Percentiles rank a stretch among this genome's conserved stretches.
phyloP scores from a whole-genome alignment of 92 coral and sea anemone species.

The Epizoanthus scotinus region DNA sequence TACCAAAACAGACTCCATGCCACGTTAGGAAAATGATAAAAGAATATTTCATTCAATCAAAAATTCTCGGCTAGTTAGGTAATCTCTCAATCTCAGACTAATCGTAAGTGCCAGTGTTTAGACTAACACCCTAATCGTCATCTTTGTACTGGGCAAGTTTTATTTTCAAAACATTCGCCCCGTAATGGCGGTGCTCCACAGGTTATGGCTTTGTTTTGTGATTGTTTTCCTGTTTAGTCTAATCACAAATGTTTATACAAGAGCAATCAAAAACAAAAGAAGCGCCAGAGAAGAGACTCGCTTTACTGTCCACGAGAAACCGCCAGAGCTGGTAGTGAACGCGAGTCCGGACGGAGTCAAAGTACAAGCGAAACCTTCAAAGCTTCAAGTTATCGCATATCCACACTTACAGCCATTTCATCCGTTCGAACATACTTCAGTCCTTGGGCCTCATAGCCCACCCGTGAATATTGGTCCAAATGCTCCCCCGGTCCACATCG shows the following conservation, averaged over 20 bases:
- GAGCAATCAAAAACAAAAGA: conserved; percentile 51
- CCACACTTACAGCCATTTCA: conserved; percentile 90
- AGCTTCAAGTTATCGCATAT: conserved; percentile 94
- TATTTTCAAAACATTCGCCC: conserved; percentile 41
- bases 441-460: conserved; percentile 98
- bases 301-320: conserved; percentile 88
- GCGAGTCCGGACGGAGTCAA: conserved; percentile 87
- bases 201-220: conserved; percentile 59
- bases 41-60: conserved; percentile 37
- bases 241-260: conserved; percentile 48
- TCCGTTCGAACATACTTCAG: conserved; percentile 95
- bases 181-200: conserved; percentile 72
- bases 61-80: conserved; percentile 41
- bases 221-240: conserved; percentile 58
- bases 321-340: conserved; percentile 85
- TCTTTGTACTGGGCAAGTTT: conserved; percentile 35
- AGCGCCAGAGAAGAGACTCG: conserved; percentile 65
- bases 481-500: conserved; percentile 99
- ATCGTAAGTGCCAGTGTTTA: conserved; percentile 34
- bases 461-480: conserved; percentile 99
- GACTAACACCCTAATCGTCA: conserved; percentile 25
- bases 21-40: conserved; percentile 42
- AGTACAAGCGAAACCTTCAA: conserved; percentile 92
- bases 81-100: conserved; percentile 4
- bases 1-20: conserved; percentile 31